These are phyloP conservation scores for Centropyge bicolor DNA, from an alignment of 2,797 vertebrate species.

Conservation along the genomic window DNA sequence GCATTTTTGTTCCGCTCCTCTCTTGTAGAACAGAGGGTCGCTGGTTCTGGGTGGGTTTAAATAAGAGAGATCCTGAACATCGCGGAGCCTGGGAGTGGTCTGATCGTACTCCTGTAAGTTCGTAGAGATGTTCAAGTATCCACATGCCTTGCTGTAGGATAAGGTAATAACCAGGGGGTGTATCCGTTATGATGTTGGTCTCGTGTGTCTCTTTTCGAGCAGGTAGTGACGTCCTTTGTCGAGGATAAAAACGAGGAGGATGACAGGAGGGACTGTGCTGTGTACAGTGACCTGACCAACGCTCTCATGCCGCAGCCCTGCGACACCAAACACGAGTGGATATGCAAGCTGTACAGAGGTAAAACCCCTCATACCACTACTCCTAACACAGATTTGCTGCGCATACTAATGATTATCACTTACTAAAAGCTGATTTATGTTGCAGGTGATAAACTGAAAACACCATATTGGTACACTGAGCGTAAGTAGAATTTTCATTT, in stretches of 20 bases:
- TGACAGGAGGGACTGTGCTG: slow-evolving; percentile 89
- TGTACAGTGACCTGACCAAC: slow-evolving; percentile 87
- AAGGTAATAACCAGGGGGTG: not conserved
- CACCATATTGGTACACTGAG: slow-evolving; percentile 88
- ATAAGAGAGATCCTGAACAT: slow-evolving; percentile 90
- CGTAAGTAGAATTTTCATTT: slow-evolving; percentile 79
- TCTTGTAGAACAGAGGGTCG: slow-evolving; percentile 88
- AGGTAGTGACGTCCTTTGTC: slow-evolving; percentile 93
- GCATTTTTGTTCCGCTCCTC: slow-evolving; percentile 57
- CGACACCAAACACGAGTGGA: slow-evolving; percentile 91
- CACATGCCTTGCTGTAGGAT: not conserved
- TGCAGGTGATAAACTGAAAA: slow-evolving; percentile 82
- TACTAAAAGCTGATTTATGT: slow-evolving; percentile 42
- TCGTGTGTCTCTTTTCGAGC: slow-evolving; percentile 30
- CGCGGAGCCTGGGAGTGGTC: slow-evolving; percentile 93
- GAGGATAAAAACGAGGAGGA: slow-evolving; percentile 89
- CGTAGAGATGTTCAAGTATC: not conserved
- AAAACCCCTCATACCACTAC: not conserved
- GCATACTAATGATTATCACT: not conserved
- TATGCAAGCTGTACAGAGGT: slow-evolving; percentile 95
- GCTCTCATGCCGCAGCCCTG: slow-evolving; percentile 87
- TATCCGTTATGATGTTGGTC: not conserved
- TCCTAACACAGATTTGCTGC: not conserved
- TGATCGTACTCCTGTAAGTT: slow-evolving; percentile 91
- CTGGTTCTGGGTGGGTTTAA: slow-evolving; percentile 97